A percentile compares a stretch with the other conserved stretches of the same genome.
Evolutionary conservation across 2,888 invertebrate genomes (phyloP).

Genomic region (Troilus luridus): DNA sequence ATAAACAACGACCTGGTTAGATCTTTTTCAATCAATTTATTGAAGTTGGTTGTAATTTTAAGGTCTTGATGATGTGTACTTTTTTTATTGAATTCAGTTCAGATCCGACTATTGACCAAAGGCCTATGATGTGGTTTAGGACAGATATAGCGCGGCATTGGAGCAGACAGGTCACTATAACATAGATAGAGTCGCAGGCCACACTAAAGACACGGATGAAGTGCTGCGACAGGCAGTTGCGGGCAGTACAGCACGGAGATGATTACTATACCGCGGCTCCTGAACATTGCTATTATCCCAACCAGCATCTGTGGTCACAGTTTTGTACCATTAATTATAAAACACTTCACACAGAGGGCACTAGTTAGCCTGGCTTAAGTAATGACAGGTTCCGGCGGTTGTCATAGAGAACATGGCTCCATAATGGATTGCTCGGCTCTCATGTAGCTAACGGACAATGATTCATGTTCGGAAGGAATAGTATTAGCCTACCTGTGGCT

Average conservation of each 20-base stretch:
- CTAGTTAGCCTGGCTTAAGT: constrained; percentile 35
- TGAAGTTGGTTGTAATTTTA: too few species aligned
- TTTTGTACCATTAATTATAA: constrained; percentile 41
- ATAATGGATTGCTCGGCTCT: constrained; percentile 21
- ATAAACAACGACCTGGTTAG: too few species aligned
- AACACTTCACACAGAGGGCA: constrained; percentile 38
- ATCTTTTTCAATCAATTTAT: too few species aligned
- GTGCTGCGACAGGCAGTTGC: constrained; percentile 15
- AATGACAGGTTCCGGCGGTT: constrained; percentile 35
- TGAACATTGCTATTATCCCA: constrained; percentile 21
- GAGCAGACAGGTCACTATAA: neutral
- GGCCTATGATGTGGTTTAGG: neutral
- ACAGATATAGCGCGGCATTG: neutral
- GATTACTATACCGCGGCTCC: constrained; percentile 12
- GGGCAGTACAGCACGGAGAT: constrained; percentile 10
- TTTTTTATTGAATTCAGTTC: neutral
- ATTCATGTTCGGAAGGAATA: neutral
- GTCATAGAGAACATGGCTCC: constrained; percentile 20
- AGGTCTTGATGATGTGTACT: too few species aligned
- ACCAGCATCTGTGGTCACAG: constrained; percentile 7
- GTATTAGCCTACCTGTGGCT: constrained; percentile 19
- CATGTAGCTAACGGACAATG: constrained; percentile 17
- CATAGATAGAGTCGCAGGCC: neutral
- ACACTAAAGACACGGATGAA: constrained; percentile 38
- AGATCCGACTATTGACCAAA: neutral